Base-by-base conservation (phyloP, 2,113 vertebrate species). In the Hippopotamus amphibius region DNA sequence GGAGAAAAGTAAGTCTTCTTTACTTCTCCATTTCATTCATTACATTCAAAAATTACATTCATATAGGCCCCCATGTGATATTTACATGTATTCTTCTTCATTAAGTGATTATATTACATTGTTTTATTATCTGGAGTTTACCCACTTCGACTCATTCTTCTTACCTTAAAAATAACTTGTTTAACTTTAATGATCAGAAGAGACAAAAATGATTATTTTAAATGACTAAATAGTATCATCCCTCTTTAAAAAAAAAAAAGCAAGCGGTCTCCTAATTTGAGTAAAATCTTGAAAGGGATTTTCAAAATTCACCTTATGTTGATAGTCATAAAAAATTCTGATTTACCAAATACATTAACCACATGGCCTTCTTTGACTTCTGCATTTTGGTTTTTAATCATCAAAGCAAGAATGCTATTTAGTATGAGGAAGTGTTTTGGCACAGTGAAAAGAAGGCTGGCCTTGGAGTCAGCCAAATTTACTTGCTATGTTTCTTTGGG, bases 141-240 rank as follows among this genome's bases (percentile, higher is more conserved):
- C 22, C 6, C 7, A 57, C 8, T 86, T 94, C 41, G 63, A 59
- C 21, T 81, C 61, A 48, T 41, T 81, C 26, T 72, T 55, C 41
- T 84, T 93, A 76, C 19, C 83, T 92, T 94, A 57, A 90, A 65
- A 87, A 89, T 95, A 12, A 88, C 21, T 84, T 65, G 77, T 46
- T 90, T 71, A 79, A 74, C 71, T 48, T 69, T 88, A 59, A 33
- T 72, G 41, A 71, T 86, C 28, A 92, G 28, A 71, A 88, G 79
- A 85, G 46, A 24, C n/a, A 94, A 85, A 72, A 43, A 66, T 24
- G 7, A 2, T 43, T 68, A 66, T 48, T 88, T 76, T 88, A 76
- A 80, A 37, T 37, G n/a, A 79, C 55, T 82, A 43, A 89, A 24
- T 53, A 80, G 0, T 50, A 69, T 33, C 4, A 22, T 81, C 19